These are phyloP conservation scores for Mayetiola destructor DNA, from an alignment of 2,888 invertebrate genomes.

Conservation along the genomic window DNA sequence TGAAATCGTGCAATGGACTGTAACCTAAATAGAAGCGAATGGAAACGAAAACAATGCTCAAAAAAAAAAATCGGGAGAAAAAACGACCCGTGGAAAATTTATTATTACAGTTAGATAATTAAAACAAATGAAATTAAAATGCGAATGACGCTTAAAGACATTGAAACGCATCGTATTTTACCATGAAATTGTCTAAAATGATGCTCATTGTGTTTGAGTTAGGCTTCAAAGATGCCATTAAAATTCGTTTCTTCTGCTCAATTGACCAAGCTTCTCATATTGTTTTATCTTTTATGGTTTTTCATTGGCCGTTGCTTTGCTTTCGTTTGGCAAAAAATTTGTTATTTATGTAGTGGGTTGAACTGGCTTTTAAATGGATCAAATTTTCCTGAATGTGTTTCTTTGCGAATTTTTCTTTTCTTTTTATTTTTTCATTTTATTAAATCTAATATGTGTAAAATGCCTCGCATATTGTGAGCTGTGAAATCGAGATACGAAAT, in stretches of 20 bases:
- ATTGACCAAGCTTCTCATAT: slow-evolving; percentile 9
- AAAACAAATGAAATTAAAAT: slow-evolving; percentile 5
- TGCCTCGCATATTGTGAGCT: slow-evolving; percentile 6
- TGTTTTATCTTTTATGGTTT: background rate
- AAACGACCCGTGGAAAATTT: background rate
- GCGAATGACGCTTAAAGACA: background rate
- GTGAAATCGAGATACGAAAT: no score
- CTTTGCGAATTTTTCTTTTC: no score
- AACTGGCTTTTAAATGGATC: no score
- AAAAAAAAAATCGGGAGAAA: background rate
- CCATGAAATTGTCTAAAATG: background rate
- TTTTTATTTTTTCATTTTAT: no score
- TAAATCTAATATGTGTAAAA: no score
- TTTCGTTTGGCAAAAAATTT: background rate
- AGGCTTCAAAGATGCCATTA: slow-evolving; percentile 9
- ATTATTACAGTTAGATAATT: background rate
- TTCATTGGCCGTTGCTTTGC: background rate
- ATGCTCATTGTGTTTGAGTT: slow-evolving; percentile 8
- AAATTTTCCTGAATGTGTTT: no score
- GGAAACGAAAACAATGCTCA: background rate
- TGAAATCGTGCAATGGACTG: background rate
- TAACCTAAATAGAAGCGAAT: background rate
- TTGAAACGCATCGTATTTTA: background rate
- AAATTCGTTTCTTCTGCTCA: slow-evolving; percentile 1
- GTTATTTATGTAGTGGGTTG: no score